A percentile compares a stretch with the other conserved stretches of the same genome.
Evolutionary conservation across 2,113 vertebrate genomes (phyloP).

Genomic region (Oriolus oriolus): DNA sequence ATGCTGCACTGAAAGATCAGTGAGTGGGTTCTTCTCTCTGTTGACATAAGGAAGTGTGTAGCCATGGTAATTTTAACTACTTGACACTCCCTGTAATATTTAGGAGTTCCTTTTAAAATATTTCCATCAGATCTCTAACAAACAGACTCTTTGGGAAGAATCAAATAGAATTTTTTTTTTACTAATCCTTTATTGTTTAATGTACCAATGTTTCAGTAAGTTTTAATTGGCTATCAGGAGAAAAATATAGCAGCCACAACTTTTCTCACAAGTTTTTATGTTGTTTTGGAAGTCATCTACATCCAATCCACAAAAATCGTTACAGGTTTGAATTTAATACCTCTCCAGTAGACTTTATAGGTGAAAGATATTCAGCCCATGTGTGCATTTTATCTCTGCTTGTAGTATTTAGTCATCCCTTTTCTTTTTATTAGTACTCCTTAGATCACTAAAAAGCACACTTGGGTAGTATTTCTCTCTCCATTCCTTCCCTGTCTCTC

Average conservation of each 20-base stretch:
- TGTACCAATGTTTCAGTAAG: background rate
- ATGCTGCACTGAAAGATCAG: background rate
- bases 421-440: background rate
- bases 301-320: background rate
- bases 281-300: background rate
- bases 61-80: background rate
- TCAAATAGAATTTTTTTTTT: background rate
- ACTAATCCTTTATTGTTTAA: background rate
- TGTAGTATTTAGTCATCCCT: background rate
- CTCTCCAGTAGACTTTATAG: background rate
- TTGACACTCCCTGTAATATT: background rate
- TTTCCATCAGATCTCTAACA: background rate
- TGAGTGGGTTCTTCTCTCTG: background rate
- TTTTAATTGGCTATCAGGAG: background rate
- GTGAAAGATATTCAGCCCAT: background rate
- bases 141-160: background rate
- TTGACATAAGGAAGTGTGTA: background rate
- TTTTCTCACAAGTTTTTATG: background rate
- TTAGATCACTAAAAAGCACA: background rate
- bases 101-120: background rate
- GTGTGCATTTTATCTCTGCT: background rate
- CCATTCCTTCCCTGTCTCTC: background rate
- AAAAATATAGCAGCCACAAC: background rate
- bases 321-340: background rate
- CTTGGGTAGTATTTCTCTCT: background rate